Conservation (phyloP, 2,113 vertebrate species). For the Clarias magur region DNA sequence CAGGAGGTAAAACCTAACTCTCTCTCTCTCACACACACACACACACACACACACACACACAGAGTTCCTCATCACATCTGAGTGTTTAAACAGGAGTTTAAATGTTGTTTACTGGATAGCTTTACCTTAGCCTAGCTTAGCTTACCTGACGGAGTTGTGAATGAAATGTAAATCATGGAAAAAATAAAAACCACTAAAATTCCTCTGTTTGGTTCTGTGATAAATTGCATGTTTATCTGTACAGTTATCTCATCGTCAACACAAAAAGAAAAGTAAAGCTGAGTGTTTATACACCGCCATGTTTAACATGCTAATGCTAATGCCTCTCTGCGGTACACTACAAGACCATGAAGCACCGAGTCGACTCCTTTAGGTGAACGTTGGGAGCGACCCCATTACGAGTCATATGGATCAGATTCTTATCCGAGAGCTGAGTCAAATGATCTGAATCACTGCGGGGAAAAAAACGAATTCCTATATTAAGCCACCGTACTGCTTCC, state of each 20-base stretch:
- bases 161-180: neutral
- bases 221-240: neutral
- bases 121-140: neutral
- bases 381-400: neutral
- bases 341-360: neutral
- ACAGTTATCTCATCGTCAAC: neutral
- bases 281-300: neutral
- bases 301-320: neutral
- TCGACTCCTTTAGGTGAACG: neutral
- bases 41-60: neutral
- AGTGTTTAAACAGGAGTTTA: neutral
- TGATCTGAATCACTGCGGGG: neutral
- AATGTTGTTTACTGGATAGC: neutral
- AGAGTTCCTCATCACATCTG: neutral
- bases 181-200: neutral
- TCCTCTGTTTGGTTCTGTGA: neutral
- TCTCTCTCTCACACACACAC: no score
- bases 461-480: neutral
- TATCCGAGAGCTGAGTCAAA: neutral
- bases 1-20: no score
- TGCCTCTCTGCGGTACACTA: neutral
- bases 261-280: neutral
- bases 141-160: conserved; percentile 4
- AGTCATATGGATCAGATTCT: neutral
- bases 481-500: neutral